Percentiles rank a stretch among this genome's conserved stretches.
Conservation (phyloP, 2,113 vertebrate genomes). For the Labrus mixtus region DNA sequence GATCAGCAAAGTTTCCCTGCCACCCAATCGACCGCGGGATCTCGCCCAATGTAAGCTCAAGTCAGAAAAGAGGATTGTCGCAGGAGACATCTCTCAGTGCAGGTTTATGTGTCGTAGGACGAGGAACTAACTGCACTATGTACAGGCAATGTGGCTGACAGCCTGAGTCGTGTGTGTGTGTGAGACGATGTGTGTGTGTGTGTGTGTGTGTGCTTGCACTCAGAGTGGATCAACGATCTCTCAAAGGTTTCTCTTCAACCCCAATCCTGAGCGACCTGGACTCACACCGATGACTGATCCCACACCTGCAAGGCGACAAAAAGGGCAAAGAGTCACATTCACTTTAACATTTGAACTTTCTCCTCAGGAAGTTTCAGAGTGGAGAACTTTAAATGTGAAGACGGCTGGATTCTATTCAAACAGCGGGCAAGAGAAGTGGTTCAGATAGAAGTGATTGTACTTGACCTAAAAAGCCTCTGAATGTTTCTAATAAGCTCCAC, state of each 20-base stretch:
- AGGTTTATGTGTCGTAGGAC: conserved; percentile 51
- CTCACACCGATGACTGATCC: conserved; percentile 98
- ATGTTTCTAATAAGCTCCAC: too few species aligned
- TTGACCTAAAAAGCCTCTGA: too few species aligned
- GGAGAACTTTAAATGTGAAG: too few species aligned
- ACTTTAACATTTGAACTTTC: neutral
- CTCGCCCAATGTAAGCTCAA: conserved; percentile 50
- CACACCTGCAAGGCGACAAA: conserved; percentile 81
- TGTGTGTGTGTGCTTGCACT: conserved; percentile 36
- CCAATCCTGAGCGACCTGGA: conserved; percentile 27
- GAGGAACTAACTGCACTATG: conserved; percentile 57
- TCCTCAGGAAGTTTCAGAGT: too few species aligned
- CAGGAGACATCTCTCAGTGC: conserved; percentile 62
- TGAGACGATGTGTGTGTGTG: neutral
- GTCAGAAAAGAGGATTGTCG: conserved; percentile 61
- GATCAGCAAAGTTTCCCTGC: conserved; percentile 46
- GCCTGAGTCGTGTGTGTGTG: conserved; percentile 41
- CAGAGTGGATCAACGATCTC: conserved; percentile 41
- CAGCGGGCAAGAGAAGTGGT: too few species aligned
- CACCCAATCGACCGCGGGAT: conserved; percentile 41
- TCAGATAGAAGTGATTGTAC: too few species aligned
- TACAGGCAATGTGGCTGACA: conserved; percentile 68
- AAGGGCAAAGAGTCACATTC: conserved; percentile 1
- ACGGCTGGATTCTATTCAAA: too few species aligned
- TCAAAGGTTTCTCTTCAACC: conserved; percentile 39